Base-by-base conservation (phyloP, 2,888 invertebrate genomes). In the Dolomedes plantarius region DNA sequence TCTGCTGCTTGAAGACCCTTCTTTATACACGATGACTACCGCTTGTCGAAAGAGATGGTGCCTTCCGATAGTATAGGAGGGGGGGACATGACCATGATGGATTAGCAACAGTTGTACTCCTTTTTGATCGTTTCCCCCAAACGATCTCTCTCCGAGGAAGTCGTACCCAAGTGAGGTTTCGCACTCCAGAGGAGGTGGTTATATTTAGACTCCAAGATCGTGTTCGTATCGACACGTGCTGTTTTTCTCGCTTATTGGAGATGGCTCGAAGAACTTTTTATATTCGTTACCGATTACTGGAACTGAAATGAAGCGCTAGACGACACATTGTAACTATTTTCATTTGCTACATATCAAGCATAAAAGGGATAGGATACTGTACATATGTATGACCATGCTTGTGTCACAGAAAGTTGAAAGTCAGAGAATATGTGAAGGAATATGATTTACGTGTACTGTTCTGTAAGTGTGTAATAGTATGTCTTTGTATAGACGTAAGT, bases 81-180 rank as follows among this genome's bases (percentile, higher is more conserved):
- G 32, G 76, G 50, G 41, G 28, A 32, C 36, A 32, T 73, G 83
- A 83, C 82, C 72, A 65, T 83, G 83, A 83, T 83, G 83, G 83
- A 83, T 83, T 83, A 83, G 83, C 83, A 83, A 83, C 83, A 83
- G 83, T 83, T 83, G 83, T 83, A 83, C 83, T 83, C 69, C 73
- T 67, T 56, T 75, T 76, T 73, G 83, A 83, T 83, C 83, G 83
- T 77, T 76, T 76, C 75, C 72, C 73, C 65, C 65, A 72, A 83
- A 83, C 56, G 83, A 83, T 83, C 83, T 77, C 67, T 83, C 83
- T 77, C 39, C 13, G 67, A 41, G 64, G 39, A 65, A 39, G 46
- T 41, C 29, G 28, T 46, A 46, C 27, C 68, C 36, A 39, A 75
- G 62, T 76, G 32, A 19, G 46, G 36, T 39, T 36, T 69, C 27